Evolutionary conservation across 2,888 invertebrate species (phyloP), one percentile per base, ranked within the genome.

Genomic region (Gerris lacustris): DNA sequence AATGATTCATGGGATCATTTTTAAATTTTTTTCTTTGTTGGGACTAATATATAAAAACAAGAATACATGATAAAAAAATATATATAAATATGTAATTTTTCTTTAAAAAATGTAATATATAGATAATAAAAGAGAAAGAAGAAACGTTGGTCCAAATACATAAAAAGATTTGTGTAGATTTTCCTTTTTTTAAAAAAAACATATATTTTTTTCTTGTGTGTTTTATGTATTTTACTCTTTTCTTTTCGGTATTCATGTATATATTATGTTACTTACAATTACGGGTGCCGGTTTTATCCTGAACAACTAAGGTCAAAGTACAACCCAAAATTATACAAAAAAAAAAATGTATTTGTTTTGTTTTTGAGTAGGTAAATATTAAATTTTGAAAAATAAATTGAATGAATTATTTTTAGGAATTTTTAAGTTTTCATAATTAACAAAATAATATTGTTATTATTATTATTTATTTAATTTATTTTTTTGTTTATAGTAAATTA

Each of bases 241-340:
- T 18, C 68, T 47, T 45, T 67, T 17, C 6, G 55, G n/a, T 47
- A 66, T 44, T 63, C 45, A 66, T 45, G 63, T 64, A 45, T 31
- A 31, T 31, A 31, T 31, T 31, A 31, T 55, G 55, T 55, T 94
- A 94, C 94, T 94, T 94, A 94, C 94, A 89, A 94, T 90, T 85
- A 94, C 94, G 87, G 94, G 94, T 86, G 93, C 92, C 85, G 94
- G 94, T 89, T 92, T 94, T 87, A 94, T 94, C 94, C 94, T 92
- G 93, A 94, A 94, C 88, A 94, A 92, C 94, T 94, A 75, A 64
- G 15, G 55, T 55, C 55, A 55, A 55, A 55, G 15, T 55, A 55
- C 9, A 9, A 55, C 15, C 15, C 55, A 55, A 55, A 55, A 31
- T 31, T 31, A 31, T 31, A 31, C 31, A 31, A 31, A 31, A 31